Percentiles rank a stretch among this genome's conserved stretches.
Evolutionary conservation across 2,888 invertebrate species (phyloP).

Genomic region (Eupeodes luniger): DNA sequence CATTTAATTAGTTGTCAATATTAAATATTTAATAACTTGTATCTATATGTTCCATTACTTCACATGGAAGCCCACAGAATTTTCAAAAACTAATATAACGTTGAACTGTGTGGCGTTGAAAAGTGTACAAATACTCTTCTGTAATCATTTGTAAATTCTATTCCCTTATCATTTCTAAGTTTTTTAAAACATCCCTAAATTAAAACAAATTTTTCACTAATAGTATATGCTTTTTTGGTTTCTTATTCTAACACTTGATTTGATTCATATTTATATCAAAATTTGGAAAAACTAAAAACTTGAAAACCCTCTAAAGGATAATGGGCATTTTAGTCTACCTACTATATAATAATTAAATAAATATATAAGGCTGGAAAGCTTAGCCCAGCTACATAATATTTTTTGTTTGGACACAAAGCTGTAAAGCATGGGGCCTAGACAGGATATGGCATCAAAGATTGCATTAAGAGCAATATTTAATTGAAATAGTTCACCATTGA

Average conservation of each 20-base stretch:
- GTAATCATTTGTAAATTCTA: constrained; percentile 58
- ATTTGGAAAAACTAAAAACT: too few relatives aligned
- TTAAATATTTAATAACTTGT: background rate
- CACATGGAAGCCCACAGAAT: constrained; percentile 30
- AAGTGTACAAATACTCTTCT: constrained; percentile 48
- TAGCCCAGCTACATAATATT: too few relatives aligned
- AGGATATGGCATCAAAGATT: too few relatives aligned
- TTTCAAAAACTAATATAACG: constrained; percentile 14
- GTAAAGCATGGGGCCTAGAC: too few relatives aligned
- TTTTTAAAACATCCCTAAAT: constrained; percentile 53
- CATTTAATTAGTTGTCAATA: constrained; percentile 11
- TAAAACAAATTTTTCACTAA: constrained; percentile 59
- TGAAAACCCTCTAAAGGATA: too few relatives aligned
- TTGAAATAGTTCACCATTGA: too few relatives aligned
- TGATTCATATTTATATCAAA: too few relatives aligned
- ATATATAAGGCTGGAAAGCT: too few relatives aligned
- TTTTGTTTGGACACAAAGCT: too few relatives aligned
- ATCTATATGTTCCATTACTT: constrained; percentile 23
- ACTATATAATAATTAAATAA: too few relatives aligned
- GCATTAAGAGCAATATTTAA: too few relatives aligned
- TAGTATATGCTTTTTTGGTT: constrained; percentile 42
- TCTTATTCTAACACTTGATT: background rate
- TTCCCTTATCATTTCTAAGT: constrained; percentile 48
- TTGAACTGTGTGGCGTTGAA: constrained; percentile 16
- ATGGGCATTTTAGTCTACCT: too few relatives aligned